Evolutionary conservation across 2,888 invertebrate genomes (phyloP).

Genomic region (Drosophila bunnanda): DNA sequence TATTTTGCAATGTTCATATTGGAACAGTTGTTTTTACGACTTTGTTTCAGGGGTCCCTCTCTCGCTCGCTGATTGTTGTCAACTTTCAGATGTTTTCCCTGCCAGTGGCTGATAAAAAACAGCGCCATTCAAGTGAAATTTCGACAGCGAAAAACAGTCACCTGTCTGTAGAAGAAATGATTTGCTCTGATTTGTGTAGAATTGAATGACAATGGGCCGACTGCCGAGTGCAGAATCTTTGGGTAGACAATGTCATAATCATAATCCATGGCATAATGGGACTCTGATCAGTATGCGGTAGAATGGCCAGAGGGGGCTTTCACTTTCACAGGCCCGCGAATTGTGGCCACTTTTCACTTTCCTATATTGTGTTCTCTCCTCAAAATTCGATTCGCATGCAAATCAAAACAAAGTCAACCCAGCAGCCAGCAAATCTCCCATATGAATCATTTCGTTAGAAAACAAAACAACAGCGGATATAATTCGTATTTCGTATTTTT

Average conservation of each 20-base stretch:
- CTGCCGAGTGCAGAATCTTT: conserved; percentile 12
- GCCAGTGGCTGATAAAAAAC: conserved; percentile 43
- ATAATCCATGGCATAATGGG: conserved; percentile 32
- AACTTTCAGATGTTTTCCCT: conserved; percentile 40
- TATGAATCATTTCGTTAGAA: conserved; percentile 75
- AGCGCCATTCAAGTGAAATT: conserved; percentile 28
- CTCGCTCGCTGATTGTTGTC: conserved; percentile 46
- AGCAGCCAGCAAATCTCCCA: conserved; percentile 36
- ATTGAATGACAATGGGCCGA: conserved; percentile 23
- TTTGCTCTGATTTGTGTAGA: conserved; percentile 39
- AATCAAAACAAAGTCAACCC: conserved; percentile 50
- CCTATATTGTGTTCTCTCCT: conserved; percentile 62
- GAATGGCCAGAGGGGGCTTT: conserved; percentile 57
- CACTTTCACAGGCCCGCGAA: conserved; percentile 61
- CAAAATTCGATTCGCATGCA: conserved; percentile 64
- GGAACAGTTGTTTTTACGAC: conserved; percentile 66
- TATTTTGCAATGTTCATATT: conserved; percentile 49
- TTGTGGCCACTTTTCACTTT: conserved; percentile 41
- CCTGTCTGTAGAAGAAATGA: conserved; percentile 30
- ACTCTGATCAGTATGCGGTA: conserved; percentile 15
- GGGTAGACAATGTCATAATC: conserved; percentile 34
- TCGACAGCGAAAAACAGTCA: conserved; percentile 12
- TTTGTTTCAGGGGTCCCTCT: conserved; percentile 42
- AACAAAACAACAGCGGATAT: conserved; percentile 50
- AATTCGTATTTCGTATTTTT: conserved; percentile 38